A percentile compares a stretch with the other conserved stretches of the same genome.
These are phyloP conservation scores for Noctuana brunneofusca DNA, from an alignment of 2,888 invertebrate species.

Conservation along the genomic window DNA sequence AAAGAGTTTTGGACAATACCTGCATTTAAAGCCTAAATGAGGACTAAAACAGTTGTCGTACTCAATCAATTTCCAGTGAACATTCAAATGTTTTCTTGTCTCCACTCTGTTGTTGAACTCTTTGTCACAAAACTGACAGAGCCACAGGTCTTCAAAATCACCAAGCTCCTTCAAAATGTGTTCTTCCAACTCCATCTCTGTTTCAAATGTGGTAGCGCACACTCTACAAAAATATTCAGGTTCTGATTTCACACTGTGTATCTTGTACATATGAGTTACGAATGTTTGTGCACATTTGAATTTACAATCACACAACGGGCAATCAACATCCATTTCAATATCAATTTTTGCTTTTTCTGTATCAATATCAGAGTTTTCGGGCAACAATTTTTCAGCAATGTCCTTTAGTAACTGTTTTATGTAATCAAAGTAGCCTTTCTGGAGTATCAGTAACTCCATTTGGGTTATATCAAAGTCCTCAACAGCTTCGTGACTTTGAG, in stretches of 20 bases:
- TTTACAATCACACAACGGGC: slow-evolving; percentile 61
- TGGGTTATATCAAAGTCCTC: slow-evolving; percentile 75
- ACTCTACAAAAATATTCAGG: slow-evolving; percentile 68
- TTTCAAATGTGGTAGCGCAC: slow-evolving; percentile 68
- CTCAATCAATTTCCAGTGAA: slow-evolving; percentile 61
- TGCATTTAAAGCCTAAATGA: slow-evolving; percentile 77
- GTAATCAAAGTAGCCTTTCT: slow-evolving; percentile 72
- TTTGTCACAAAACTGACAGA: slow-evolving; percentile 79
- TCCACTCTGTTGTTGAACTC: slow-evolving; percentile 68
- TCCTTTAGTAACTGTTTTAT: slow-evolving; percentile 52
- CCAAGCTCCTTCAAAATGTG: slow-evolving; percentile 62
- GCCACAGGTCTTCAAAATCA: slow-evolving; percentile 73
- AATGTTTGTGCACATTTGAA: slow-evolving; percentile 51
- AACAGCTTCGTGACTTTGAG: slow-evolving; percentile 61
- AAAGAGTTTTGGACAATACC: slow-evolving; percentile 72
- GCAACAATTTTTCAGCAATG: slow-evolving; percentile 57
- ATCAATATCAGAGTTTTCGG: slow-evolving; percentile 56
- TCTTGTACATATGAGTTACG: slow-evolving; percentile 63
- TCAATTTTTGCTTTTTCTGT: slow-evolving; percentile 54
- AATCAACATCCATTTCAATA: slow-evolving; percentile 51
- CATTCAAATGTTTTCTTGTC: slow-evolving; percentile 62
- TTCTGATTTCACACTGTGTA: slow-evolving; percentile 63
- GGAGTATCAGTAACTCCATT: slow-evolving; percentile 69
- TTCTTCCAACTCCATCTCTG: slow-evolving; percentile 55
- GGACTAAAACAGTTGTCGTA: slow-evolving; percentile 75